Conservation (phyloP, 1,140 invertebrate genomes). For the Protaetia brevitarsis region DNA sequence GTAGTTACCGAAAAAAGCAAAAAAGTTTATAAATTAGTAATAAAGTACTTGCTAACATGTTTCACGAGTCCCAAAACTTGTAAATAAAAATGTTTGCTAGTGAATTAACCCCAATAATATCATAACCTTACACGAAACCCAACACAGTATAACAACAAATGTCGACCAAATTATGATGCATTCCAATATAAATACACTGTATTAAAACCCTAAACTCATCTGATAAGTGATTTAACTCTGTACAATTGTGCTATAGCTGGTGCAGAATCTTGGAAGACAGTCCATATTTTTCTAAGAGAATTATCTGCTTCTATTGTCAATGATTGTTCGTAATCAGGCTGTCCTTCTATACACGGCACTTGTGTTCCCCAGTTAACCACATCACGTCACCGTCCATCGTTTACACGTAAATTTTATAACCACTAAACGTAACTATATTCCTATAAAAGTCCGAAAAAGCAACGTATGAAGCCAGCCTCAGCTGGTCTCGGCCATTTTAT, state of each 20-base stretch:
- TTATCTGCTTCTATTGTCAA: slow-evolving; percentile 67
- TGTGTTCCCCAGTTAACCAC: slow-evolving; percentile 62
- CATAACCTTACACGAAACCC: background rate
- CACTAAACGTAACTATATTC: background rate
- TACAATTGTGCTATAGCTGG: slow-evolving; percentile 78
- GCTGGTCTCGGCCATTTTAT: slow-evolving; percentile 25
- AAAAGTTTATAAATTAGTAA: too few relatives aligned
- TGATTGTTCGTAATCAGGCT: slow-evolving; percentile 68
- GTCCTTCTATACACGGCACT: slow-evolving; percentile 65
- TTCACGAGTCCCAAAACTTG: too few relatives aligned
- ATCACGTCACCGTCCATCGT: slow-evolving; percentile 48
- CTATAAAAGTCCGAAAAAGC: slow-evolving; percentile 13
- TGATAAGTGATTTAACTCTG: slow-evolving; percentile 59
- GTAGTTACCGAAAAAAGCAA: too few relatives aligned
- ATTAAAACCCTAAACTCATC: background rate
- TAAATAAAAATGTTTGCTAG: too few relatives aligned
- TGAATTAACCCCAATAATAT: background rate
- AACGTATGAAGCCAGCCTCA: background rate
- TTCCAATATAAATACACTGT: background rate
- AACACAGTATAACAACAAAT: slow-evolving; percentile 33
- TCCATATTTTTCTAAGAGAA: slow-evolving; percentile 70
- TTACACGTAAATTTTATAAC: background rate
- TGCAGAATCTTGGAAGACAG: slow-evolving; percentile 75
- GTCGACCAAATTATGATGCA: slow-evolving; percentile 21
- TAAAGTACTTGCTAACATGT: too few relatives aligned